These are phyloP conservation scores for Syngnathoides biaculeatus DNA, from an alignment of 2,113 vertebrate species.

Conservation along the genomic window DNA sequence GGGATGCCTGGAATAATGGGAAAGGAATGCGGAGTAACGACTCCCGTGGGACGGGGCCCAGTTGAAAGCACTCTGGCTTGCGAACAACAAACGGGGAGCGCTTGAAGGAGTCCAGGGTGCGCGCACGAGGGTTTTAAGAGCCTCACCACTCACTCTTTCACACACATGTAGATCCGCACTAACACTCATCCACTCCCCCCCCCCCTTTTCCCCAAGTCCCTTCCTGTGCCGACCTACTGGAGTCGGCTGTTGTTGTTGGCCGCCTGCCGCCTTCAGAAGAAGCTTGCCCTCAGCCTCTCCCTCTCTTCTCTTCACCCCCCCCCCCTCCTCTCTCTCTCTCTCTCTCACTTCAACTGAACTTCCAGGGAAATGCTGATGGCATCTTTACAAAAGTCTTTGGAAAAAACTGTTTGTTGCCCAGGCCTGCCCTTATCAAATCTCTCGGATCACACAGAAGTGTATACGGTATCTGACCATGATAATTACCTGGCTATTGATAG, in stretches of 20 bases:
- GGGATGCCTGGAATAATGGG: constrained; percentile 72
- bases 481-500: background rate
- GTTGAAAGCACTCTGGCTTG: constrained; percentile 79
- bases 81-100: constrained; percentile 59
- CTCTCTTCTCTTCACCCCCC: constrained; percentile 26
- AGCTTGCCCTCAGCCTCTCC: constrained; percentile 56
- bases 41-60: constrained; percentile 76
- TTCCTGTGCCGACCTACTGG: constrained; percentile 95
- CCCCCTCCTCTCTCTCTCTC: background rate
- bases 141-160: constrained; percentile 33
- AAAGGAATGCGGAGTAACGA: constrained; percentile 72
- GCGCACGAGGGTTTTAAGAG: constrained; percentile 82
- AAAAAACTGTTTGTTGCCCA: constrained; percentile 60
- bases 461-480: background rate
- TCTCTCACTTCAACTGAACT: constrained; percentile 32
- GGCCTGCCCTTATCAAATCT: constrained; percentile 45
- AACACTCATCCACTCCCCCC: constrained; percentile 6
- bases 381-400: constrained; percentile 73
- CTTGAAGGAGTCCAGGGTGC: constrained; percentile 68
- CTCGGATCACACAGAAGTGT: constrained; percentile 10
- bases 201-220: constrained; percentile 61
- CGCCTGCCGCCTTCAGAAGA: constrained; percentile 78
- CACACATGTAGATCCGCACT: constrained; percentile 39
- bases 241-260: constrained; percentile 93
- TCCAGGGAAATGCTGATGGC: constrained; percentile 80